Evolutionary conservation across 1,140 invertebrate genomes (phyloP).

Genomic region (Heliothis subflexa): DNA sequence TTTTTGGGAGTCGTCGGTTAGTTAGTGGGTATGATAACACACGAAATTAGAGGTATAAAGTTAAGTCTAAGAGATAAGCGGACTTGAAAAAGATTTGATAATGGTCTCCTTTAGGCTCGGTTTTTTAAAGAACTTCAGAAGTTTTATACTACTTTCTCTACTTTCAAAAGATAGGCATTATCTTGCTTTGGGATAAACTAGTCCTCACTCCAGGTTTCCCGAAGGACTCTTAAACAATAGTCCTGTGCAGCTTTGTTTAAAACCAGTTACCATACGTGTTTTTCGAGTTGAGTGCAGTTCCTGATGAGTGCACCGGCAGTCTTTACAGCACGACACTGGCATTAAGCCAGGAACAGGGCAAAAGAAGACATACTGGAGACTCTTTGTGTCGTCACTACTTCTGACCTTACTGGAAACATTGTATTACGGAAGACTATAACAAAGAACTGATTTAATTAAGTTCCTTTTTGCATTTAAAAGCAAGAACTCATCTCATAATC

Average conservation of each 20-base stretch:
- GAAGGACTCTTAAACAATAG: constrained; percentile 21
- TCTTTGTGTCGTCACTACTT: constrained; percentile 16
- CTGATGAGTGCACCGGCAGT: constrained; percentile 26
- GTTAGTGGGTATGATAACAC: constrained; percentile 16
- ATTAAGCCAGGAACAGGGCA: constrained; percentile 23
- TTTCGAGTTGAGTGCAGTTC: constrained; percentile 29
- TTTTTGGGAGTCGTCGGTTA: too few relatives aligned
- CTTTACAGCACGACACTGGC: constrained; percentile 34
- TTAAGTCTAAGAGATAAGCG: constrained; percentile 29
- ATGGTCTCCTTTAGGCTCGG: not conserved
- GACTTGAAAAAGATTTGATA: constrained; percentile 25
- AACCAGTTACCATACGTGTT: constrained; percentile 20
- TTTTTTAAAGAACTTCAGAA: constrained; percentile 15
- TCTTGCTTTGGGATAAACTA: constrained; percentile 15
- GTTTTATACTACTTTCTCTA: constrained; percentile 14
- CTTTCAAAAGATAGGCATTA: constrained; percentile 19
- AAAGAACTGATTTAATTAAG: not conserved
- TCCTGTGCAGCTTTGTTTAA: constrained; percentile 20
- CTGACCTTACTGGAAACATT: constrained; percentile 15
- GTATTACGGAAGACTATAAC: not conserved
- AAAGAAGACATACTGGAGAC: constrained; percentile 2
- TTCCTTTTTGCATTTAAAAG: not conserved
- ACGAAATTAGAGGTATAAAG: constrained; percentile 30
- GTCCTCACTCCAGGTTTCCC: constrained; percentile 8
- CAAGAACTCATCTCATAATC: not conserved